phyloP scores from a whole-genome alignment of 1,140 invertebrate genomes.

The Eriocheir sinensis region DNA sequence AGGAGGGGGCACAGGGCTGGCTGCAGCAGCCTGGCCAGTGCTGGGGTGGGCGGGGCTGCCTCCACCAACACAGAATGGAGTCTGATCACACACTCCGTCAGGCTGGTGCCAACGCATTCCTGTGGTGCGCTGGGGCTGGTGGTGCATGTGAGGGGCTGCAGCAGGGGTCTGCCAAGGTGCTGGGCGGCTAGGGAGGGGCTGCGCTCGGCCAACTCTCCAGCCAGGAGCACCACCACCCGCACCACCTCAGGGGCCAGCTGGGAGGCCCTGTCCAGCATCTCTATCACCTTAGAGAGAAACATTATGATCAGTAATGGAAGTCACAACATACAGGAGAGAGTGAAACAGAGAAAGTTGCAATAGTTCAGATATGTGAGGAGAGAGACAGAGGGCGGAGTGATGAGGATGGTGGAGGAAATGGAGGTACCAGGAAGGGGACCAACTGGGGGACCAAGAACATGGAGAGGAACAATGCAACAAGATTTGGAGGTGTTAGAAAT shows the following conservation, averaged over 20 bases:
- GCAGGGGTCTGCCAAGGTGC: conserved; percentile 40
- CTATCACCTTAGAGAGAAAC: background rate
- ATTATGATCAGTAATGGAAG: background rate
- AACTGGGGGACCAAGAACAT: too few species aligned
- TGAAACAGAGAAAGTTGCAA: background rate
- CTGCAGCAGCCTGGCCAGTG: conserved; percentile 52
- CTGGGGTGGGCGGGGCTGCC: conserved; percentile 17
- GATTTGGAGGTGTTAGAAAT: too few species aligned
- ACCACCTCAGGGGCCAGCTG: conserved; percentile 41
- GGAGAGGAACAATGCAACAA: background rate
- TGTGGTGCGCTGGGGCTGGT: background rate
- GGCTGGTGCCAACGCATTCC: conserved; percentile 36
- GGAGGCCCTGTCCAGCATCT: background rate
- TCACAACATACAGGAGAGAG: background rate
- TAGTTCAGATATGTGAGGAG: too few species aligned
- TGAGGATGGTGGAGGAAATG: too few species aligned
- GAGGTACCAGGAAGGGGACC: background rate
- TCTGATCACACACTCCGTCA: conserved; percentile 52
- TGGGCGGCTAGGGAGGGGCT: conserved; percentile 40
- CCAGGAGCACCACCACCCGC: conserved; percentile 51
- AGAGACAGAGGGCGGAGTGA: too few species aligned
- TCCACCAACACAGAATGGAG: conserved; percentile 66
- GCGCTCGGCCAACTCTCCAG: conserved; percentile 50
- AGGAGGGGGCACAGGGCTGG: conserved; percentile 57
- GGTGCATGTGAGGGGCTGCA: conserved; percentile 55